phyloP scores from a whole-genome alignment of 2,888 invertebrate species.

The Melanophora roralis region DNA sequence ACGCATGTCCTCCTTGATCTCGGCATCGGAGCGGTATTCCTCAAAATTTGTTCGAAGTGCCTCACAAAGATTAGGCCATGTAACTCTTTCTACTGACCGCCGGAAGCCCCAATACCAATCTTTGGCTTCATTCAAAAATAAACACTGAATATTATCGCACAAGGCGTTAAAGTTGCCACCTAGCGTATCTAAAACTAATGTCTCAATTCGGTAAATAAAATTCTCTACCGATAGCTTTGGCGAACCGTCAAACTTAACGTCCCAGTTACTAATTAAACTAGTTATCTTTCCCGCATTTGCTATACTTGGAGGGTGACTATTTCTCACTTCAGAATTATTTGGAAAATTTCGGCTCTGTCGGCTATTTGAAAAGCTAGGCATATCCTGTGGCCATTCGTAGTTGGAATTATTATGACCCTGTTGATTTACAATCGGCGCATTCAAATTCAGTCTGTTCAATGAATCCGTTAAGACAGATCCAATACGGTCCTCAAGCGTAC shows the following conservation, averaged over 20 bases:
- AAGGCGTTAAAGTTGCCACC: background rate
- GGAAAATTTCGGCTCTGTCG: background rate
- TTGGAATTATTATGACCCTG: background rate
- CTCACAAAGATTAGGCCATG: conserved; percentile 1
- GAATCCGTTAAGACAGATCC: background rate
- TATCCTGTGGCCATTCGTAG: background rate
- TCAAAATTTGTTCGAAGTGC: conserved; percentile 31
- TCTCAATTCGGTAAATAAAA: background rate
- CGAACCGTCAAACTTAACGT: background rate
- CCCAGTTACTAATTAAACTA: background rate
- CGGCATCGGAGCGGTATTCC: conserved; percentile 17
- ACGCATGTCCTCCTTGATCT: conserved; percentile 33
- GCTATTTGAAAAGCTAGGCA: background rate
- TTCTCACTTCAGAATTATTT: background rate
- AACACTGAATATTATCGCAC: background rate
- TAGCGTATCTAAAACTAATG: background rate
- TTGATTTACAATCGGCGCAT: too few species aligned
- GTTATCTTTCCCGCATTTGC: background rate
- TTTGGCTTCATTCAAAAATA: background rate
- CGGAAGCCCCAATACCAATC: background rate
- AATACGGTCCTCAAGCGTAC: background rate
- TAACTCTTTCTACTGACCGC: background rate
- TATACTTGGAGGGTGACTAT: background rate
- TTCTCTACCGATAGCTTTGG: conserved; percentile 1
- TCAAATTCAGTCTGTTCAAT: background rate